phyloP scores from a whole-genome alignment of 1,140 invertebrate species.

The Pseudomyrmex dendroicus region DNA sequence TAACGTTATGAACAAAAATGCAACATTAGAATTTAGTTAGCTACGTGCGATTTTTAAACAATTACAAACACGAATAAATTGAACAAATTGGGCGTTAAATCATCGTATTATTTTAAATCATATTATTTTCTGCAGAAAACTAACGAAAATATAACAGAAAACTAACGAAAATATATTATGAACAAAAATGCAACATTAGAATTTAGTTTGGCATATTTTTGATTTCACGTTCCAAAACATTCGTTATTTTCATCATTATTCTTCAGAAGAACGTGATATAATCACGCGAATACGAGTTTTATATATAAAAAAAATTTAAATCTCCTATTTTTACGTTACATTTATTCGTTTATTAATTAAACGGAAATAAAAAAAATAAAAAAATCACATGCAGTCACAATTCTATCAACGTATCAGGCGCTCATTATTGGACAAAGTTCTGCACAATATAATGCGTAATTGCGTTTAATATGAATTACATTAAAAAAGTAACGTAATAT shows the following conservation, averaged over 20 bases:
- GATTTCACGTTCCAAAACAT: neutral
- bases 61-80: no score
- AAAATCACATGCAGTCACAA: neutral
- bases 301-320: neutral
- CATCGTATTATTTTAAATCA: neutral
- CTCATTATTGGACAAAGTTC: neutral
- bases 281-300: neutral
- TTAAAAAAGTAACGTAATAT: constrained; percentile 7
- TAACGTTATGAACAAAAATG: no score
- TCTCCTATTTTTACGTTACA: neutral
- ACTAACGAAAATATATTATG: no score
- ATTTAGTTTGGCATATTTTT: neutral
- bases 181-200: neutral
- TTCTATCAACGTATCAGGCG: no score
- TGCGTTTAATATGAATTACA: constrained; percentile 6
- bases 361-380: constrained; percentile 1
- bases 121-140: neutral
- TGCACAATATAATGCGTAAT: neutral
- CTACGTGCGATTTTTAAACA: neutral
- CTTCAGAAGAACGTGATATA: neutral
- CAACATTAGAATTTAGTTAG: no score
- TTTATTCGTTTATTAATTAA: neutral
- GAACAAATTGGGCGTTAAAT: neutral
- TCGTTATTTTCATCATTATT: neutral
- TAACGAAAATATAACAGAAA: neutral